These are phyloP conservation scores for Recurvirostra avosetta DNA, from an alignment of 2,113 vertebrate species.

Conservation along the genomic window DNA sequence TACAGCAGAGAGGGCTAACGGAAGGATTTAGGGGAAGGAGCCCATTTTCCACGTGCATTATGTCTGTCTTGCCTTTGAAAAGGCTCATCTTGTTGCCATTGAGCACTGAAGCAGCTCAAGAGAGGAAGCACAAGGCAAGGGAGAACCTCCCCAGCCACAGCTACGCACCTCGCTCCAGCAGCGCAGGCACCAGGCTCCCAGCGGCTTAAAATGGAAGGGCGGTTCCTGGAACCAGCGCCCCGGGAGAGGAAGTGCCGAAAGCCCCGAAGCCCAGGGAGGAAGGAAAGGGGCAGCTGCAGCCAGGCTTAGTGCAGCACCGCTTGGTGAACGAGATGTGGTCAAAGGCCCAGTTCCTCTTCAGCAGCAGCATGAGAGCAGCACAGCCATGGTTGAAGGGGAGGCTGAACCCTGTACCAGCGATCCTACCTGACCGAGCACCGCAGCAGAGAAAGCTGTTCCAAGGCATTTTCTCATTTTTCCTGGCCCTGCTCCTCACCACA, in stretches of 20 bases:
- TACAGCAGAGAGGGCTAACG: accelerated
- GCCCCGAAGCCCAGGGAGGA: accelerated
- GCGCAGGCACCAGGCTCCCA: accelerated
- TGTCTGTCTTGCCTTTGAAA: not conserved
- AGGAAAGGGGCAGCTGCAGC: not conserved
- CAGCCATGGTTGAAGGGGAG: accelerated
- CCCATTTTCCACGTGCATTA: accelerated
- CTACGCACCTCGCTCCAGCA: accelerated
- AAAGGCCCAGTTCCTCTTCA: not conserved
- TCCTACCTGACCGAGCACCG: accelerated
- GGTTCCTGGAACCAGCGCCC: accelerated
- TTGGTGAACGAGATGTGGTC: accelerated
- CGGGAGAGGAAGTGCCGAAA: not conserved
- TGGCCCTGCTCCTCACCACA: accelerated
- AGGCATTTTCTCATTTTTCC: accelerated
- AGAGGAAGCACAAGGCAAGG: not conserved
- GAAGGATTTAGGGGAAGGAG: accelerated
- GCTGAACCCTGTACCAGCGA: accelerated
- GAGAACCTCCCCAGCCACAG: not conserved
- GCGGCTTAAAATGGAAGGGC: accelerated
- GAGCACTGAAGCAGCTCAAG: accelerated
- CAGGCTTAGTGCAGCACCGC: accelerated
- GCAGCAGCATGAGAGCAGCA: accelerated
- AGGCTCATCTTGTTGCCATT: accelerated
- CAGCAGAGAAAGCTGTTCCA: accelerated